Conservation (phyloP, 2,113 vertebrate genomes). For the Martes martes region DNA sequence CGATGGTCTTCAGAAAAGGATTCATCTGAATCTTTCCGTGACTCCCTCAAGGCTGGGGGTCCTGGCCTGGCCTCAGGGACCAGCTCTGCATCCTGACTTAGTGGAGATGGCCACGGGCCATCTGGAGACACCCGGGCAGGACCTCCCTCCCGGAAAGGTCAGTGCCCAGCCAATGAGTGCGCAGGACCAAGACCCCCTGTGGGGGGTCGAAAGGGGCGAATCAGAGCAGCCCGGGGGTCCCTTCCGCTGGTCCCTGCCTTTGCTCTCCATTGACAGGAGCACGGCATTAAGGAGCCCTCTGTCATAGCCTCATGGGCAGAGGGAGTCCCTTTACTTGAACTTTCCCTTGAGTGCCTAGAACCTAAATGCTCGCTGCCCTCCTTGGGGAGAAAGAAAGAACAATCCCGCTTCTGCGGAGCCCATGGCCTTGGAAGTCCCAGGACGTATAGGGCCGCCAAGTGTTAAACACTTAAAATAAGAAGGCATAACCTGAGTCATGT, state of each 20-base stretch:
- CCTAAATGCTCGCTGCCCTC: neutral
- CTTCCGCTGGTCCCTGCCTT: accelerated
- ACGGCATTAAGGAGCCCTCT: neutral
- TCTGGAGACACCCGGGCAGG: neutral
- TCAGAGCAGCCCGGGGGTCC: neutral
- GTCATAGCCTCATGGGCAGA: accelerated
- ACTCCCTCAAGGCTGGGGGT: neutral
- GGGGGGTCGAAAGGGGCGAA: neutral
- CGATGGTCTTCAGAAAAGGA: neutral
- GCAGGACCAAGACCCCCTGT: accelerated
- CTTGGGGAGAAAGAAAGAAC: neutral
- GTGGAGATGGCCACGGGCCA: neutral
- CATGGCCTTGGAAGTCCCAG: neutral
- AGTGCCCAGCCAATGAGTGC: accelerated
- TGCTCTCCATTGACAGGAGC: neutral
- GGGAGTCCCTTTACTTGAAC: neutral
- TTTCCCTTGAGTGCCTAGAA: neutral
- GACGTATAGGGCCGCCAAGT: accelerated
- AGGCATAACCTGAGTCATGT: neutral
- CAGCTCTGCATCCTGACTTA: neutral
- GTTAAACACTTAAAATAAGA: neutral
- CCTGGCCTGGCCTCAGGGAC: neutral
- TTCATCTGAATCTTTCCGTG: neutral
- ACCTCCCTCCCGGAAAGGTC: neutral
- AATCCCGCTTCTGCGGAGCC: neutral